Evolutionary conservation across 2,888 invertebrate genomes (phyloP).

Genomic region (Netelia fuscicornis): DNA sequence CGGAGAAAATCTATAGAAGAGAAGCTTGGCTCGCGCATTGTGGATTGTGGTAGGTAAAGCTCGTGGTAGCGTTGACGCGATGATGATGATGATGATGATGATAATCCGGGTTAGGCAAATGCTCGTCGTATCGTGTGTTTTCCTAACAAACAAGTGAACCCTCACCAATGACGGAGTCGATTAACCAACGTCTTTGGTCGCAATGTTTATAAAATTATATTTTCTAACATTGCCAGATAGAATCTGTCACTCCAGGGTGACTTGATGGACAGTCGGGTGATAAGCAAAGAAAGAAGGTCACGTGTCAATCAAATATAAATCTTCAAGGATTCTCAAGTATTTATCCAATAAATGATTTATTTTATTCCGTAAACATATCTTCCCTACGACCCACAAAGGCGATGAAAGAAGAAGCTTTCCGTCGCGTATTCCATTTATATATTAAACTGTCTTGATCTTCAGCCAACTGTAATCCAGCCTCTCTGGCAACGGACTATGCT

Average conservation of each 20-base stretch:
- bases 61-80: slow-evolving; percentile 33
- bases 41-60: slow-evolving; percentile 39
- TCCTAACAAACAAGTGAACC: background rate
- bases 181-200: too few relatives aligned
- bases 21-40: slow-evolving; percentile 38
- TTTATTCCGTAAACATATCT: background rate
- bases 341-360: background rate
- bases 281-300: too few relatives aligned
- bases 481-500: background rate
- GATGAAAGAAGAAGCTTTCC: background rate
- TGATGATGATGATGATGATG: slow-evolving; percentile 39
- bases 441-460: background rate
- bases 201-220: too few relatives aligned
- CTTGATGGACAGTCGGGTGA: too few relatives aligned
- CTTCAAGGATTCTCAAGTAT: background rate
- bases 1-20: slow-evolving; percentile 10
- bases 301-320: background rate
- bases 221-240: too few relatives aligned
- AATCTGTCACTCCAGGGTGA: too few relatives aligned
- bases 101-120: slow-evolving; percentile 41
- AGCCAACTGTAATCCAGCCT: background rate
- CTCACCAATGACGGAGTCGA: too few relatives aligned
- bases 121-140: background rate
- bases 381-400: background rate
- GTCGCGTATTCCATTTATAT: background rate